Conservation (phyloP, 2,888 invertebrate genomes). For the Belgica antarctica region DNA sequence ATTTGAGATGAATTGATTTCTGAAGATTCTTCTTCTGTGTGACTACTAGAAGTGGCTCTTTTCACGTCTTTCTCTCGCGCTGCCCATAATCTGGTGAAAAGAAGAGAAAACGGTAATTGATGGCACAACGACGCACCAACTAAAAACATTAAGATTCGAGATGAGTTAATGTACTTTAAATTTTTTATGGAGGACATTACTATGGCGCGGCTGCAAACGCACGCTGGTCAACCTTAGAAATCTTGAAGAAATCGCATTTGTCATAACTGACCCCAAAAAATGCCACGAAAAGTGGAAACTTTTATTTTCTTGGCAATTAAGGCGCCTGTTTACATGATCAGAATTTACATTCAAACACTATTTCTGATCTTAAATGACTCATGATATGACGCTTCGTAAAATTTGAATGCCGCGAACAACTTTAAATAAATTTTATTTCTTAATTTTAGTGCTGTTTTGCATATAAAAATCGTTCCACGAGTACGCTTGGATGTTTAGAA, state of each 20-base stretch:
- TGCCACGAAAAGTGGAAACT: no score
- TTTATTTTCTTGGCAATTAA: conserved; percentile 16
- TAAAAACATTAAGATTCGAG: conserved; percentile 23
- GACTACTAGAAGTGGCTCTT: conserved; percentile 27
- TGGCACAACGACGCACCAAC: background rate
- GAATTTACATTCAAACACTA: conserved; percentile 33
- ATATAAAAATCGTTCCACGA: conserved; percentile 22
- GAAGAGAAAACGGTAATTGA: conserved; percentile 32
- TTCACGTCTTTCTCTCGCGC: background rate
- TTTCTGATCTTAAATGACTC: conserved; percentile 20
- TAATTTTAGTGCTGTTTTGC: conserved; percentile 31
- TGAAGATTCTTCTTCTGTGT: background rate
- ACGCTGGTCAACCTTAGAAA: background rate
- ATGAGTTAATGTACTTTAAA: conserved; percentile 30
- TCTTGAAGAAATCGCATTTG: conserved; percentile 16
- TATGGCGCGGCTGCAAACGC: background rate
- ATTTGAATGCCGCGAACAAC: conserved; percentile 16
- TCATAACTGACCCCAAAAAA: conserved; percentile 35
- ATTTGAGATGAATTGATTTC: conserved; percentile 33
- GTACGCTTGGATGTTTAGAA: background rate
- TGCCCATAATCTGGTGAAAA: background rate
- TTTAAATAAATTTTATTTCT: conserved; percentile 14
- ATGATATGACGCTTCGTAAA: conserved; percentile 32
- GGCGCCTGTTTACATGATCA: background rate
- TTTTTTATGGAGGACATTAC: conserved; percentile 19